These are phyloP conservation scores for Micromys minutus DNA, from an alignment of 2,113 vertebrate species.

Conservation along the genomic window DNA sequence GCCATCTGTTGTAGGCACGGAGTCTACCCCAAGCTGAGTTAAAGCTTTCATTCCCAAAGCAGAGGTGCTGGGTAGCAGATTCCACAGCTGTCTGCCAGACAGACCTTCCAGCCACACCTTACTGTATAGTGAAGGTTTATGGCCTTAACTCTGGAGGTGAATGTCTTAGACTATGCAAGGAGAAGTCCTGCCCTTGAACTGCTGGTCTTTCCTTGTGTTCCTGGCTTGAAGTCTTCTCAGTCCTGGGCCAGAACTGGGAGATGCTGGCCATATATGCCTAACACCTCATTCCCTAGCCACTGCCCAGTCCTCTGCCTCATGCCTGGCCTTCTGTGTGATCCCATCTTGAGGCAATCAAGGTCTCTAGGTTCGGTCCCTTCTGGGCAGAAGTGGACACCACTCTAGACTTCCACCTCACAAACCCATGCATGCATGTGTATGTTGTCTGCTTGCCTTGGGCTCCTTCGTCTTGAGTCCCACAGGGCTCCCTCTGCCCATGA, in stretches of 20 bases:
- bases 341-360: no score
- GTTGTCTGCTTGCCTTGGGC: no score
- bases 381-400: neutral
- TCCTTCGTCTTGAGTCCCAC: no score
- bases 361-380: neutral
- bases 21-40: neutral
- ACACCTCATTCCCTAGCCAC: neutral
- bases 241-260: neutral
- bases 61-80: neutral
- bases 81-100: neutral
- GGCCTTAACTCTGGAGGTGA: neutral
- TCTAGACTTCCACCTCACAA: neutral
- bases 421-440: no score
- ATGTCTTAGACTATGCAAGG: no score
- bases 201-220: no score
- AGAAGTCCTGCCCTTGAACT: neutral
- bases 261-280: neutral
- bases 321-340: neutral
- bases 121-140: no score
- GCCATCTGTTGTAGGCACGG: rapidly evolving
- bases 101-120: neutral
- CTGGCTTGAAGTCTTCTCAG: neutral
- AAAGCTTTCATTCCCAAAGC: neutral
- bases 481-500: no score
- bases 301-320: neutral